Conservation (phyloP, 2,797 vertebrate species). For the Brotula barbata region DNA sequence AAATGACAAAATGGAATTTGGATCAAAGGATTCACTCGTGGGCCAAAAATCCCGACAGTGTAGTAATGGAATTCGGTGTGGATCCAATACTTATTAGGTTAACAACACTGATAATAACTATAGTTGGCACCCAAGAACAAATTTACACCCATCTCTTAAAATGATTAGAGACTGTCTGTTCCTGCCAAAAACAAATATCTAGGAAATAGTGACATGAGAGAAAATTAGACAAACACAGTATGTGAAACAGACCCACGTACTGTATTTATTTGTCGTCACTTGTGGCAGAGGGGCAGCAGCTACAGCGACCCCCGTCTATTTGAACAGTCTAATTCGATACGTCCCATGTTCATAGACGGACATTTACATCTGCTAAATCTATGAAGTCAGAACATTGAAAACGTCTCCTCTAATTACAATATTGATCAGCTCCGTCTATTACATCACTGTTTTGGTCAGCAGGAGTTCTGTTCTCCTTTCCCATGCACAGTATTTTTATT, state of each 20-base stretch:
- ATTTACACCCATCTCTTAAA: neutral
- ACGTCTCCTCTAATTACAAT: no score
- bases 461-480: no score
- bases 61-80: no score
- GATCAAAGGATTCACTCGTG: conserved; percentile 8
- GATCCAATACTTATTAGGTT: neutral
- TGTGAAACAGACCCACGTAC: conserved; percentile 9
- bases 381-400: conserved; percentile 22
- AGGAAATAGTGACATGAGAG: neutral
- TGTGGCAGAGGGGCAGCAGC: neutral
- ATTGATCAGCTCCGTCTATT: no score
- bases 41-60: no score
- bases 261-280: conserved; percentile 20
- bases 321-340: no score
- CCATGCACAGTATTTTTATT: no score
- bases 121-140: conserved; percentile 6
- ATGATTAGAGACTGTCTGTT: no score
- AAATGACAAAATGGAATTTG: no score
- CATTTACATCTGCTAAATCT: conserved; percentile 32
- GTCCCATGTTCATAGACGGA: conserved; percentile 29
- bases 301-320: conserved; percentile 4
- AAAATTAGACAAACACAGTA: conserved; percentile 2
- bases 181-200: no score
- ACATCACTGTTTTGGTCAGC: no score
- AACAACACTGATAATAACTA: conserved; percentile 9